These are phyloP conservation scores for Adelognathus sp. DNA, from an alignment of 2,888 invertebrate genomes.

Conservation along the genomic window DNA sequence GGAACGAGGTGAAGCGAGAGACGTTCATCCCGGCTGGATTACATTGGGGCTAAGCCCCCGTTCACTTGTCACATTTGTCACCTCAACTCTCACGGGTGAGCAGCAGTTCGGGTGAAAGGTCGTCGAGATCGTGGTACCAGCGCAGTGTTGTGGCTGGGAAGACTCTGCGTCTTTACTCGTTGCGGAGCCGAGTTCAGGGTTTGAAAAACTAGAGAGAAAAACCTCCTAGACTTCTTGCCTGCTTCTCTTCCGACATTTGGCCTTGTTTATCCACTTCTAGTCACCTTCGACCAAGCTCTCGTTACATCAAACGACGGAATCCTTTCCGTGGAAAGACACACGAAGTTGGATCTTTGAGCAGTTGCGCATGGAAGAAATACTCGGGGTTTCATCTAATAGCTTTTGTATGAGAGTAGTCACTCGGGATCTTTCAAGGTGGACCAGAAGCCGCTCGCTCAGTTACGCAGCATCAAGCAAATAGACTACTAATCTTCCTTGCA, in stretches of 20 bases:
- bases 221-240: background rate
- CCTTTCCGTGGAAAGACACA: background rate
- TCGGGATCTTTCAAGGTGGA: too few species aligned
- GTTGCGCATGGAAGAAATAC: background rate
- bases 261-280: slow-evolving; percentile 9
- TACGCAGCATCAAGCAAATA: too few species aligned
- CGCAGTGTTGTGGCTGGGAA: too few species aligned
- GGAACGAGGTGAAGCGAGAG: slow-evolving; percentile 33
- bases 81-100: slow-evolving; percentile 38
- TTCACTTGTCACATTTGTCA: slow-evolving; percentile 68
- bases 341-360: background rate
- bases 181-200: background rate
- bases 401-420: too few species aligned
- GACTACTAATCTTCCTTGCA: too few species aligned
- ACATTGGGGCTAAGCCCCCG: slow-evolving; percentile 64
- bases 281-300: slow-evolving; percentile 15
- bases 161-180: background rate
- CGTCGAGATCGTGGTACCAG: background rate
- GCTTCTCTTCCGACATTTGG: background rate
- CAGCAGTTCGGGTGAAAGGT: slow-evolving; percentile 44
- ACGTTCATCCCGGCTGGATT: slow-evolving; percentile 65
- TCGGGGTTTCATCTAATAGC: too few species aligned
- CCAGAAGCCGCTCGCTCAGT: too few species aligned
- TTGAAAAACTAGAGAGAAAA: background rate
- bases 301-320: slow-evolving; percentile 6